These are phyloP conservation scores for Dicyrtoma fusca DNA, from an alignment of 2,888 invertebrate genomes.

Conservation along the genomic window DNA sequence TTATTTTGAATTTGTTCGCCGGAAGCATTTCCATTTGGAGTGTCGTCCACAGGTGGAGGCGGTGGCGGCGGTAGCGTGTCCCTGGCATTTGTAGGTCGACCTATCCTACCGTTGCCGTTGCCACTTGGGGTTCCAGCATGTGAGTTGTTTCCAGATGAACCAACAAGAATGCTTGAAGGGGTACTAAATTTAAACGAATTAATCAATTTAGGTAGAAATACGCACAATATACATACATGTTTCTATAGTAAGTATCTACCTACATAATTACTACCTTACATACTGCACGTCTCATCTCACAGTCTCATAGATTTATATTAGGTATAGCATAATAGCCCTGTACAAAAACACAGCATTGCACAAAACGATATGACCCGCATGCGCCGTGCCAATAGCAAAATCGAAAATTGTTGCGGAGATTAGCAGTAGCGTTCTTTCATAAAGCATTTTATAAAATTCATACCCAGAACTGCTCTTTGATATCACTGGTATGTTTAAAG, in stretches of 20 bases:
- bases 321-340: no score
- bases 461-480: constrained; percentile 29
- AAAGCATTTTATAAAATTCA: neutral
- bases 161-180: constrained; percentile 53
- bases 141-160: neutral
- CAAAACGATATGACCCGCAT: no score
- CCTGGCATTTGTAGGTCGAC: constrained; percentile 69
- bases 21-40: constrained; percentile 36
- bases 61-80: constrained; percentile 73
- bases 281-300: no score
- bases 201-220: no score
- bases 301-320: no score
- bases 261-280: no score
- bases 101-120: constrained; percentile 59
- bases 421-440: neutral
- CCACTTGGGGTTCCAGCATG: constrained; percentile 67
- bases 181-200: constrained; percentile 46
- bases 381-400: no score
- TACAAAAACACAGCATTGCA: no score
- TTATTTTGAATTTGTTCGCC: neutral
- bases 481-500: neutral
- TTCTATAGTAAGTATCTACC: no score
- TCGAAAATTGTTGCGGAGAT: no score
- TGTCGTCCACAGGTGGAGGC: constrained; percentile 56
- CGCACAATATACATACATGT: no score